Conservation (phyloP, 2,888 invertebrate species). For the Caradrina kadenii region DNA sequence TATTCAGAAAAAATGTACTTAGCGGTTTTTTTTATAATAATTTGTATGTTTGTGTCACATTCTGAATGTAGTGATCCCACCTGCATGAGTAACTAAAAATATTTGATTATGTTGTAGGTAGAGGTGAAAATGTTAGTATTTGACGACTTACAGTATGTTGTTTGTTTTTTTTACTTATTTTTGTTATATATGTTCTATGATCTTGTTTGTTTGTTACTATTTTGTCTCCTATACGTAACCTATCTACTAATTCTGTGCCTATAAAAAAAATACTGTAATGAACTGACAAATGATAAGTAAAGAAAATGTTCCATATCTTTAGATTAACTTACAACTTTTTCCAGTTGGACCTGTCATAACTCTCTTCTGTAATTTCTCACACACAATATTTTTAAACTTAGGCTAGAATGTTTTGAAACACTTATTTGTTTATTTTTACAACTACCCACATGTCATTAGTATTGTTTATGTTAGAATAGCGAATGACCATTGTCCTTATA, state of each 20-base stretch:
- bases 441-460: slow-evolving; percentile 20
- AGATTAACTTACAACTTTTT: slow-evolving; percentile 2
- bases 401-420: slow-evolving; percentile 42
- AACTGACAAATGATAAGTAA: not conserved
- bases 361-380: not conserved
- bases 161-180: not conserved
- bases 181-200: not conserved
- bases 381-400: slow-evolving; percentile 23
- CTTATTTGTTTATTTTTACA: slow-evolving; percentile 31
- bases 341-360: not conserved
- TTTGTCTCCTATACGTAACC: slow-evolving; percentile 21
- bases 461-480: slow-evolving; percentile 39
- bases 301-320: not conserved
- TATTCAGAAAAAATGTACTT: not conserved
- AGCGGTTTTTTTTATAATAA: not conserved
- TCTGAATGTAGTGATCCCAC: slow-evolving; percentile 22
- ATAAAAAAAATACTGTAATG: not conserved
- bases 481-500: slow-evolving; percentile 41
- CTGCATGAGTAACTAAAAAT: not conserved
- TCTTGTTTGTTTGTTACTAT: slow-evolving; percentile 7
- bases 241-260: not conserved
- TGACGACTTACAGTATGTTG: slow-evolving; percentile 28
- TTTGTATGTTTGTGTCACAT: not conserved
- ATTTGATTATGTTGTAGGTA: slow-evolving; percentile 14
- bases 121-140: slow-evolving; percentile 11